Evolutionary conservation across 2,888 invertebrate species (phyloP).

Genomic region (Chalcosyrphus nemorum): DNA sequence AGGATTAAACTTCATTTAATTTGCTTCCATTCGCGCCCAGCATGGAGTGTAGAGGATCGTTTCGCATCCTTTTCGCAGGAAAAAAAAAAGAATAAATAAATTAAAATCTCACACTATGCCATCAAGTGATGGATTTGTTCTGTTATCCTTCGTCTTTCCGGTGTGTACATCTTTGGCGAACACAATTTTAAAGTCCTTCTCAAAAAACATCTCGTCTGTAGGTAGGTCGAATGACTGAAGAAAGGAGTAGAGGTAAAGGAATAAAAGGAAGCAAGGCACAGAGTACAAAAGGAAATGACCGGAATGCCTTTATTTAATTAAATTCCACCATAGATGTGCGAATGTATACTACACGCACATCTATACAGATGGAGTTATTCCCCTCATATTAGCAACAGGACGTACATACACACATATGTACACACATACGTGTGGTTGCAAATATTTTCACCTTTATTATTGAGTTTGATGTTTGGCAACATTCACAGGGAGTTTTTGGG

Average conservation of each 20-base stretch:
- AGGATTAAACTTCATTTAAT: constrained; percentile 58
- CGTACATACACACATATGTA: not conserved
- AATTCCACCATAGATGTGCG: constrained; percentile 72
- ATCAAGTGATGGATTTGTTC: constrained; percentile 61
- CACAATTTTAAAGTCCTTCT: constrained; percentile 65
- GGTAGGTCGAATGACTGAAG: not conserved
- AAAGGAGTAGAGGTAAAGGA: constrained; percentile 19
- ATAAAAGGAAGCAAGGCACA: constrained; percentile 43
- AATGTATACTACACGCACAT: constrained; percentile 41
- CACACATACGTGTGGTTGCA: constrained; percentile 45
- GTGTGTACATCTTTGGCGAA: constrained; percentile 49
- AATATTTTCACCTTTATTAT: constrained; percentile 68
- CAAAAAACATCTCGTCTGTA: constrained; percentile 12
- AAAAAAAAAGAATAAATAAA: constrained; percentile 46
- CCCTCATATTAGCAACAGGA: constrained; percentile 41
- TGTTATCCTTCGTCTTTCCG: constrained; percentile 58
- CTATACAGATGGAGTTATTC: too few relatives aligned
- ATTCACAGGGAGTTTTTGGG: too few relatives aligned
- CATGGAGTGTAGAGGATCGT: constrained; percentile 47
- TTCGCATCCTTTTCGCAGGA: constrained; percentile 5
- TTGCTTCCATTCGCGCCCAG: constrained; percentile 27
- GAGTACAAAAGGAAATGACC: constrained; percentile 69
- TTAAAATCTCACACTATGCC: constrained; percentile 67
- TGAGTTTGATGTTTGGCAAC: constrained; percentile 60
- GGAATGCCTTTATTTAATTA: constrained; percentile 73